Evolutionary conservation across 2,888 invertebrate species (phyloP).

Genomic region (Lepetodrilus schrolli): DNA sequence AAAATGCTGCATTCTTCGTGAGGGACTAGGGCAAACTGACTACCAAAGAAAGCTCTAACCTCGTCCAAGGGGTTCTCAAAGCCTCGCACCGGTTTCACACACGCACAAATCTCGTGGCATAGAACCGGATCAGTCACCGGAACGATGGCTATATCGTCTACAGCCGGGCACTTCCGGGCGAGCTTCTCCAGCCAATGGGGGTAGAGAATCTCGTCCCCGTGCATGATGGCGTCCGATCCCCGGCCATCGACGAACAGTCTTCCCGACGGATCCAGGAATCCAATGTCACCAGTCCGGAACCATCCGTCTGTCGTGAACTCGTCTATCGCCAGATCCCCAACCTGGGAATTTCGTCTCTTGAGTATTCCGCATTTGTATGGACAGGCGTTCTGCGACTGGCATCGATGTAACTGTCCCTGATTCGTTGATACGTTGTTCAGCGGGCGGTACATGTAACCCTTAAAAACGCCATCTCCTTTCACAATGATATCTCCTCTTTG

Average conservation of each 20-base stretch:
- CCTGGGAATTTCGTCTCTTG: not conserved
- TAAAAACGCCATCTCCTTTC: not conserved
- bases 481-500: not conserved
- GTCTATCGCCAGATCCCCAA: not conserved
- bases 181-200: not conserved
- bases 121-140: not conserved
- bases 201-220: not conserved
- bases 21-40: not conserved
- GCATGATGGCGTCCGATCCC: slow-evolving; percentile 8
- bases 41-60: not conserved
- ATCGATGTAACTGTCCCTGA: not conserved
- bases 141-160: not conserved
- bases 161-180: not conserved
- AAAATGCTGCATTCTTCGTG: not conserved
- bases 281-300: slow-evolving; percentile 12
- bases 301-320: slow-evolving; percentile 13
- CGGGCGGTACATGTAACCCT: not conserved
- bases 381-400: not conserved
- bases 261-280: not conserved
- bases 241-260: not conserved
- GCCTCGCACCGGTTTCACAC: not conserved
- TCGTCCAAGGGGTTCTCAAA: not conserved
- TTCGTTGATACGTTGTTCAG: not conserved
- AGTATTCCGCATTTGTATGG: no score
- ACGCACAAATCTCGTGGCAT: slow-evolving; percentile 19